Percentiles rank a stretch among this genome's conserved stretches.
These are phyloP conservation scores for Pteropus alecto DNA, from an alignment of 2,113 vertebrate species.

Conservation along the genomic window DNA sequence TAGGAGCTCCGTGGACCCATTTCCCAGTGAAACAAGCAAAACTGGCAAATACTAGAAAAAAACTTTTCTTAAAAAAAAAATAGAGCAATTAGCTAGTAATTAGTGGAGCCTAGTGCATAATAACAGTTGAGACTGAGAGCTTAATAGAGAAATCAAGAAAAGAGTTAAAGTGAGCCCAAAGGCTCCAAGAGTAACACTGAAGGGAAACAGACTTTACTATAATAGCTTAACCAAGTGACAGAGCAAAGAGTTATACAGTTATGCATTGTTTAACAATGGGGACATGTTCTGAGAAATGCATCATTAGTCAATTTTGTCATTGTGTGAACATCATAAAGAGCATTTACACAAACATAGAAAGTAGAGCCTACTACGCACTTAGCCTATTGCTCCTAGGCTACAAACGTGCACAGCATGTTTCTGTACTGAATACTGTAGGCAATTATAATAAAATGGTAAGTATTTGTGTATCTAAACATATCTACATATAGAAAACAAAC, in stretches of 20 bases:
- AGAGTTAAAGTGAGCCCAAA: neutral
- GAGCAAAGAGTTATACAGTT: neutral
- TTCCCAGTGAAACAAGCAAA: neutral
- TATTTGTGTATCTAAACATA: no score
- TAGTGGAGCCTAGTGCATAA: neutral
- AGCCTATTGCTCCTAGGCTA: no score
- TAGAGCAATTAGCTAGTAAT: neutral
- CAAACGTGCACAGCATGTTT: no score
- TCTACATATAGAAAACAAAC: no score
- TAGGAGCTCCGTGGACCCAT: neutral
- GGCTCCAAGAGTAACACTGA: neutral
- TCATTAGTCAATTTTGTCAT: neutral
- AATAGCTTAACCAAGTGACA: neutral
- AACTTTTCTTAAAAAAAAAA: neutral
- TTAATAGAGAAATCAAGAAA: neutral
- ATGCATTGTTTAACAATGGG: neutral
- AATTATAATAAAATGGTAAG: no score
- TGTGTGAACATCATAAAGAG: neutral
- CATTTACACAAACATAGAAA: neutral
- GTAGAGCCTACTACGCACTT: no score
- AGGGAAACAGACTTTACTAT: neutral
- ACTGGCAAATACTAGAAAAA: neutral
- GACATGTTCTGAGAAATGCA: neutral
- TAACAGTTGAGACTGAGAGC: neutral
- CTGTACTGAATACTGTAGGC: no score